Conservation (phyloP, 2,797 vertebrate genomes). For the Pseudomugil tenellus region DNA sequence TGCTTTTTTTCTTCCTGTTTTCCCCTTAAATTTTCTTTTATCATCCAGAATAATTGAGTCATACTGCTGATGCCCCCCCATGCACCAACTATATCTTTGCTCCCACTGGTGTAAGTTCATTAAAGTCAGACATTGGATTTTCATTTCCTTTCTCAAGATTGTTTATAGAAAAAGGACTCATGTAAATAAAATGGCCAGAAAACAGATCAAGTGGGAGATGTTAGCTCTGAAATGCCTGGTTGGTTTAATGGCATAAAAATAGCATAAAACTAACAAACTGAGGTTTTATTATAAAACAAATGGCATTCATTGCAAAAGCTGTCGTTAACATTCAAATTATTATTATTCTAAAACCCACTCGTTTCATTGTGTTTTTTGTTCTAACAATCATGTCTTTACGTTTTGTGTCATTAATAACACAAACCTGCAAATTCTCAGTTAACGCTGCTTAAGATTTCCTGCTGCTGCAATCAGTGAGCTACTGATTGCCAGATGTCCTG, state of each 20-base stretch:
- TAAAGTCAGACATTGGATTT: no score
- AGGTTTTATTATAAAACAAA: background rate
- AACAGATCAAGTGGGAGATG: background rate
- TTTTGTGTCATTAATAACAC: constrained; percentile 43
- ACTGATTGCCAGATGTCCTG: constrained; percentile 64
- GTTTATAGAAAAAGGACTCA: no score
- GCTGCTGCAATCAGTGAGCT: constrained; percentile 66
- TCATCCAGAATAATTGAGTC: no score
- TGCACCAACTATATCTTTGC: no score
- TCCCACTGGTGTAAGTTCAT: no score
- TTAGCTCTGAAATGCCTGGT: background rate
- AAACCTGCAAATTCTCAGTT: constrained; percentile 56
- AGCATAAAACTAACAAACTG: background rate
- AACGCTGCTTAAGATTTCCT: constrained; percentile 61
- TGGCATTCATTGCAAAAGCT: background rate
- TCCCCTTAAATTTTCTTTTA: no score
- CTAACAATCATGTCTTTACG: constrained; percentile 17
- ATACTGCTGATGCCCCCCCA: no score
- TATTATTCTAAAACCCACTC: background rate
- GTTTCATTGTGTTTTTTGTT: constrained; percentile 11
- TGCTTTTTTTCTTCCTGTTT: no score
- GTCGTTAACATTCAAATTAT: no score
- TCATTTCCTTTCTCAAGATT: no score
- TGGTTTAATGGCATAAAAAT: no score
- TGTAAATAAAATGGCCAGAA: background rate